These are phyloP conservation scores for Lycocerus yunnanus DNA, from an alignment of 2,888 invertebrate genomes.

Conservation along the genomic window DNA sequence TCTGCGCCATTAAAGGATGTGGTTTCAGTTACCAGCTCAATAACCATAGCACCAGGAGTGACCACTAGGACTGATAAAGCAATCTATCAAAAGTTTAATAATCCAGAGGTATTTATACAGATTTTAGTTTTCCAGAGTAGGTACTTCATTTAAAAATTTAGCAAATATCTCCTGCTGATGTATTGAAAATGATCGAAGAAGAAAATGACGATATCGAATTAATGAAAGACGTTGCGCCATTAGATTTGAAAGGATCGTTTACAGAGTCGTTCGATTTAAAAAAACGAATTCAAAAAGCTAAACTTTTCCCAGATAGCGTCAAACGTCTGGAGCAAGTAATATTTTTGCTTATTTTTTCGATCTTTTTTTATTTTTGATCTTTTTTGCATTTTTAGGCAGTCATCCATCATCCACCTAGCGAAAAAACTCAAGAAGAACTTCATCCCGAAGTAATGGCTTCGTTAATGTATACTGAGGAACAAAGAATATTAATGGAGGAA, in stretches of 20 bases:
- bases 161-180: constrained; percentile 39
- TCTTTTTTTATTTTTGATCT: constrained; percentile 1
- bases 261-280: constrained; percentile 44
- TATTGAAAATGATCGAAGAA: constrained; percentile 47
- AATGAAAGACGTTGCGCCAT: constrained; percentile 45
- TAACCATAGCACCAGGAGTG: constrained; percentile 28
- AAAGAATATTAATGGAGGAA: constrained; percentile 45
- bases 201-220: constrained; percentile 50
- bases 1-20: constrained; percentile 27
- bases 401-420: constrained; percentile 40
- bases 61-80: constrained; percentile 27
- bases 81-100: constrained; percentile 30
- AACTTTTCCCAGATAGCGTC: constrained; percentile 44
- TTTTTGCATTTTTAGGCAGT: constrained; percentile 38
- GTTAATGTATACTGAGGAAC: constrained; percentile 51
- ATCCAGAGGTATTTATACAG: neutral
- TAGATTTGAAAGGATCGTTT: constrained; percentile 41
- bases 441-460: constrained; percentile 50
- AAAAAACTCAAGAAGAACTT: constrained; percentile 46
- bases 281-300: constrained; percentile 43
- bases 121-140: neutral
- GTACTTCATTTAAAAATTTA: neutral
- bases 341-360: neutral
- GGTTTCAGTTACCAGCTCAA: constrained; percentile 28
- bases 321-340: constrained; percentile 44